Evolutionary conservation across 2,113 vertebrate species (phyloP).

Genomic region (Marcusenius ussheri): DNA sequence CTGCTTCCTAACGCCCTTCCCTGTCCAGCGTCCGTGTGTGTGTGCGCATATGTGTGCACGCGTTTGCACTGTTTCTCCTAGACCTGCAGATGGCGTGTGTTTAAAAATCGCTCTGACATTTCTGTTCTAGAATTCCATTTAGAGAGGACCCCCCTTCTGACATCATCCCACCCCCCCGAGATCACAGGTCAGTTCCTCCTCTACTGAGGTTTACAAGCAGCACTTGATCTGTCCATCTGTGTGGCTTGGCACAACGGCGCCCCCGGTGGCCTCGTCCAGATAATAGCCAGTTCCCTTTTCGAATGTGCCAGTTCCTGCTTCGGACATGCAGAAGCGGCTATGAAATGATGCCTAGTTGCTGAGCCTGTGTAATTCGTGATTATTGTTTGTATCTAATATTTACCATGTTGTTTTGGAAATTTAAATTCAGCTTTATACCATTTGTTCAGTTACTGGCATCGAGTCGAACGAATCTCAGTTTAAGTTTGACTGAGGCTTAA

Average conservation of each 20-base stretch:
- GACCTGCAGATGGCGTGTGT: conserved; percentile 23
- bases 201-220: conserved; percentile 53
- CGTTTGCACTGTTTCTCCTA: neutral
- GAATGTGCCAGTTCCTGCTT: neutral
- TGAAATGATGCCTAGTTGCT: neutral
- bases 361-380: neutral
- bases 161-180: conserved; percentile 76
- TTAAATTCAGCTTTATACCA: neutral
- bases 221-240: conserved; percentile 38
- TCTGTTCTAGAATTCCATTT: conserved; percentile 96
- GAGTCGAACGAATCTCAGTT: neutral
- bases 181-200: conserved; percentile 73
- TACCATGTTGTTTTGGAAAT: neutral
- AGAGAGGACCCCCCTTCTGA: conserved; percentile 81
- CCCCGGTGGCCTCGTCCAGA: conserved; percentile 8
- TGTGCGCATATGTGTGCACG: neutral
- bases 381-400: neutral
- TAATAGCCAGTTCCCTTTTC: neutral
- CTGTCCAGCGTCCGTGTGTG: neutral
- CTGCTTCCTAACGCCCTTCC: neutral
- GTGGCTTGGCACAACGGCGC: conserved; percentile 18
- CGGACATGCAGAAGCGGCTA: neutral
- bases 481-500: neutral
- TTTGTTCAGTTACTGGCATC: neutral
- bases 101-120: conserved; percentile 50